A percentile compares a stretch with the other conserved stretches of the same genome.
phyloP scores from a whole-genome alignment of 2,113 vertebrate species.

The Apeltes quadracus region DNA sequence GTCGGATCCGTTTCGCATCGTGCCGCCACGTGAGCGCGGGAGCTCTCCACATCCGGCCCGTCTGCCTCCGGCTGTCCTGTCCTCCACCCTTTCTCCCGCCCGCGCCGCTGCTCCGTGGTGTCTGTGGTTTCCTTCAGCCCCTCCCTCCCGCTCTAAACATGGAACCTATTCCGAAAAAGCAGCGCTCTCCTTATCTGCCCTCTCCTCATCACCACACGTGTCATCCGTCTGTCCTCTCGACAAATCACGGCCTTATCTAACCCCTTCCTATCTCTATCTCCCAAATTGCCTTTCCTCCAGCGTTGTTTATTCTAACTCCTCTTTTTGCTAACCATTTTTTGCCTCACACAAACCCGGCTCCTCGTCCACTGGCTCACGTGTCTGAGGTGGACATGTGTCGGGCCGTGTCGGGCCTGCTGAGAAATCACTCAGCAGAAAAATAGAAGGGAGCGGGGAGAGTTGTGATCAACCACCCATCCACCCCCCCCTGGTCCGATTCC shows the following conservation, averaged over 20 bases:
- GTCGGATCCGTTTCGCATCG: slow-evolving; percentile 75
- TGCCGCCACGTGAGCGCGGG: slow-evolving; percentile 65
- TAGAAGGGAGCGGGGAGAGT: slow-evolving; percentile 54
- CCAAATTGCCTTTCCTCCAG: slow-evolving; percentile 61
- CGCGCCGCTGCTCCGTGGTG: slow-evolving; percentile 37
- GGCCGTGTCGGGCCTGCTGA: slow-evolving; percentile 35
- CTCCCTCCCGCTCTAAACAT: slow-evolving; percentile 25
- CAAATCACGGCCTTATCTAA: slow-evolving; percentile 73
- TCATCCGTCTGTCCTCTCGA: slow-evolving; percentile 66
- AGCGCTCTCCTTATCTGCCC: slow-evolving; percentile 62
- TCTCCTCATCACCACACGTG: slow-evolving; percentile 58
- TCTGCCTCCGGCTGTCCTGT: slow-evolving; percentile 61
- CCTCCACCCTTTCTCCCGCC: slow-evolving; percentile 44
- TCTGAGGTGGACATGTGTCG: slow-evolving; percentile 24
- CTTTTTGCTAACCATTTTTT: slow-evolving; percentile 18
- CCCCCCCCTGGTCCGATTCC: neutral
- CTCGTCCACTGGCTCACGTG: slow-evolving; percentile 47
- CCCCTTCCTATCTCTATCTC: slow-evolving; percentile 53
- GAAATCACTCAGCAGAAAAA: slow-evolving; percentile 45
- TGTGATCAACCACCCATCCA: slow-evolving; percentile 36
- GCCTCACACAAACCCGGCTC: slow-evolving; percentile 41
- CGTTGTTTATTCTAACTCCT: slow-evolving; percentile 37
- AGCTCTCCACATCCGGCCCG: slow-evolving; percentile 61
- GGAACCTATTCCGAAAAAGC: slow-evolving; percentile 44
- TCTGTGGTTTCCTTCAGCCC: slow-evolving; percentile 49